Conservation (phyloP, 1,140 invertebrate genomes). For the Whitmania pigra region DNA sequence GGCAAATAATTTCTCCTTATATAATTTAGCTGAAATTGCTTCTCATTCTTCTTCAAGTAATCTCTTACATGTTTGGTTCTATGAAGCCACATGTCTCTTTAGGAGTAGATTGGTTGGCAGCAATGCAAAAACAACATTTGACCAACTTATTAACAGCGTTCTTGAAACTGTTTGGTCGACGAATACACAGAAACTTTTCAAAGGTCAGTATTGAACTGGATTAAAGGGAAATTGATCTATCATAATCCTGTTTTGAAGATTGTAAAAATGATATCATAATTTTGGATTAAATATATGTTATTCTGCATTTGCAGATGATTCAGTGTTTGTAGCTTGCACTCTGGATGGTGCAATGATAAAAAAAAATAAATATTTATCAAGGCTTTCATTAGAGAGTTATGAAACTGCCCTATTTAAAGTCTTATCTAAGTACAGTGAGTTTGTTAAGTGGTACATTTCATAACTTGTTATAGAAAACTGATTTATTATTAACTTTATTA, state of each 20-base stretch:
- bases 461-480: too few relatives aligned
- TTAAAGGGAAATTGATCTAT: too few relatives aligned
- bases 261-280: background rate
- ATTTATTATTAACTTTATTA: too few relatives aligned
- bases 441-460: background rate
- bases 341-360: too few relatives aligned
- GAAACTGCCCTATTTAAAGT: too few relatives aligned
- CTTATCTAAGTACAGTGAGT: too few relatives aligned
- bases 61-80: constrained; percentile 51
- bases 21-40: background rate
- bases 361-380: too few relatives aligned
- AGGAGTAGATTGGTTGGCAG: constrained; percentile 58
- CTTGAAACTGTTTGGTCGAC: constrained; percentile 46
- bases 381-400: too few relatives aligned
- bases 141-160: constrained; percentile 49
- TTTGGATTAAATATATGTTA: background rate
- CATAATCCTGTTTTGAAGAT: too few relatives aligned
- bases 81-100: constrained; percentile 66
- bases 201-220: constrained; percentile 32
- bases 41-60: constrained; percentile 31
- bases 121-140: constrained; percentile 56
- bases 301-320: too few relatives aligned
- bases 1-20: constrained; percentile 56
- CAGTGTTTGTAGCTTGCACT: too few relatives aligned
- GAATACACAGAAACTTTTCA: constrained; percentile 40